Base-by-base conservation (phyloP, 2,113 vertebrate genomes). In the Pachycephala philippinensis region DNA sequence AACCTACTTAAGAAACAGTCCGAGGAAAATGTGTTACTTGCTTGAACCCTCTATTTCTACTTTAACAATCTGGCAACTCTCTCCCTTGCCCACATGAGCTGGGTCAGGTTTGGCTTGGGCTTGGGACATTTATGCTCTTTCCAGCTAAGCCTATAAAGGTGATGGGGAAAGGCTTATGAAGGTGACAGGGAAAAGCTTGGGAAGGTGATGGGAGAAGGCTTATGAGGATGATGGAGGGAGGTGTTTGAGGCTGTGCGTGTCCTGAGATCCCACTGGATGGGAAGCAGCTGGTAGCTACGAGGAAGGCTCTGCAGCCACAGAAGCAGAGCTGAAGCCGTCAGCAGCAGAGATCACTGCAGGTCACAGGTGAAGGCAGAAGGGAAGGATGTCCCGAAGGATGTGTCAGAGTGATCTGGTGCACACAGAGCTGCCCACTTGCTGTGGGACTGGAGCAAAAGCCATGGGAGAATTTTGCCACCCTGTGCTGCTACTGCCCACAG, bases 401-500 rank as follows among this genome's bases (percentile, higher is more conserved):
- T 5, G 31, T 49, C 20, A 33, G 71, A n/a, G 47, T 6, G 47
- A 63, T 21, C 12, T 1, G 1, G n/a, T 22, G 31, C 10, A 2
- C 4, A 28, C 47, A 61, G 54, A 84, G 59, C 45, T 61, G 59
- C 24, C 74, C n/a, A 7, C 15, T 30, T 31, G 35, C n/a, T 39
- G 33, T 33, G 28, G 60, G 45, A 7, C 40, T 33, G n/a, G 13
- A 69, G 44, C 30, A 68, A 60, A 84, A 83, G n/a, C 91, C 20
- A 2, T 2, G 1, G 1, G 33, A 77, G 42, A 57, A 30, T 74
- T 75, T 30, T 37, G 10, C 50, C 45, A 61, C 16, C 17, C 40
- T 0, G 0, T 15, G 40, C 7, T 3, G 61, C 70, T 30, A 1
- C 47, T 42, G 61, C 42, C 74, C 47, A 37, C 3, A 4, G 30